A percentile compares a stretch with the other conserved stretches of the same genome.
Conservation (phyloP, 2,797 vertebrate genomes). For the Danio choprae region DNA sequence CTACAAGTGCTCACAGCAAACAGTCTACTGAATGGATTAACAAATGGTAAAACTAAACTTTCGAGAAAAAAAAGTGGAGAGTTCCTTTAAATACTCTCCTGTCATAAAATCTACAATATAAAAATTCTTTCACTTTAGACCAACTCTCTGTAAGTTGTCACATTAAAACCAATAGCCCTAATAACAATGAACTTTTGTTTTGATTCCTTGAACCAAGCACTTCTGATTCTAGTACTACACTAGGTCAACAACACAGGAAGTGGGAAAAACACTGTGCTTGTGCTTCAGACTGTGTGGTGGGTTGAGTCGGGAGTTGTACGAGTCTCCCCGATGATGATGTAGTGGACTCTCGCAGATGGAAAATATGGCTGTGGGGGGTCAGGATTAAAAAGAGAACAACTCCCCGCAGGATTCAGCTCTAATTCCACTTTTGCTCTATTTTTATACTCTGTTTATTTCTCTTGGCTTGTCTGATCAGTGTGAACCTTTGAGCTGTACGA, state of each 20-base stretch:
- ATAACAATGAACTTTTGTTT: neutral
- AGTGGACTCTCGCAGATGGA: conserved; percentile 77
- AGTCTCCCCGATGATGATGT: conserved; percentile 60
- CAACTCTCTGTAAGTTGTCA: no score
- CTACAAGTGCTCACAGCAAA: no score
- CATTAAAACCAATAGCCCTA: no score
- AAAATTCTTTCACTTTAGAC: no score
- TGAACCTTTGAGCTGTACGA: conserved; percentile 51
- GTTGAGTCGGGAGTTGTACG: conserved; percentile 55
- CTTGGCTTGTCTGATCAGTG: conserved; percentile 69
- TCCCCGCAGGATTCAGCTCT: conserved; percentile 72
- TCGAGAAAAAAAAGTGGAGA: no score
- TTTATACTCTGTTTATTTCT: conserved; percentile 75
- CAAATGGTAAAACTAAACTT: no score
- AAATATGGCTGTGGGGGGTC: conserved; percentile 76
- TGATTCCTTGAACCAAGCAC: conserved; percentile 11
- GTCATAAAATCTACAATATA: no score
- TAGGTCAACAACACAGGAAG: conserved; percentile 44
- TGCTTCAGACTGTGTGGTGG: neutral
- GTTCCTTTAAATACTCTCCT: no score
- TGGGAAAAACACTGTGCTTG: conserved; percentile 40
- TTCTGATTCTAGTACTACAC: neutral
- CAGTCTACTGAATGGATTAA: no score
- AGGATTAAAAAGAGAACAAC: conserved; percentile 73
- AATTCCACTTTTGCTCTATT: conserved; percentile 73